These are phyloP conservation scores for Apteryx owenii DNA, from an alignment of 2,113 vertebrate species.

Conservation along the genomic window DNA sequence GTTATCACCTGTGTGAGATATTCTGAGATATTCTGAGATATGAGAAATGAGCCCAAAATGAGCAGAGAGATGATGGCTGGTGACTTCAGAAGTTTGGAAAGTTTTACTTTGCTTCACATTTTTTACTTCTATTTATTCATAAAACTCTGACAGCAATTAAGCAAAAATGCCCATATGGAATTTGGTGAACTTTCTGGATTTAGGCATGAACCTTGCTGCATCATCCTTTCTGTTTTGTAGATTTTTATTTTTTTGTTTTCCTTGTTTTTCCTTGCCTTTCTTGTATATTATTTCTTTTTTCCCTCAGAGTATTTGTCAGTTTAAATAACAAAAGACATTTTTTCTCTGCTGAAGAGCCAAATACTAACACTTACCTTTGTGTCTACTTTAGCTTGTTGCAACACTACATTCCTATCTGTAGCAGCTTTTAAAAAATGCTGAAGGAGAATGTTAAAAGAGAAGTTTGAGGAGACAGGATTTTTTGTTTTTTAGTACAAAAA, in stretches of 20 bases:
- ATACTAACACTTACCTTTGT: neutral
- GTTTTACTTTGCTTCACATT: neutral
- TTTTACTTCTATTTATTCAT: neutral
- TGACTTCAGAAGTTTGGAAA: neutral
- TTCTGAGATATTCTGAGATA: neutral
- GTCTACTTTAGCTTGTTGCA: slow-evolving; percentile 26
- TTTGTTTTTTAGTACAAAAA: neutral
- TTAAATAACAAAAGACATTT: neutral
- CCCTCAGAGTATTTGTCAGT: neutral
- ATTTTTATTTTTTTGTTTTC: neutral
- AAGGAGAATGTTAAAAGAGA: neutral
- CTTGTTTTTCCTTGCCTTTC: neutral
- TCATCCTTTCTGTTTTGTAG: neutral
- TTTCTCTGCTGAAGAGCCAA: neutral
- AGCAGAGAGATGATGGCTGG: neutral
- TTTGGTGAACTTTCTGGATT: neutral
- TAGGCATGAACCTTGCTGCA: neutral
- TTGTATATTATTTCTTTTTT: neutral
- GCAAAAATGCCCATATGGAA: neutral
- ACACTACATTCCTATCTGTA: neutral
- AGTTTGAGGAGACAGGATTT: neutral
- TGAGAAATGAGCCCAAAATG: neutral
- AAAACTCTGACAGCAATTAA: neutral
- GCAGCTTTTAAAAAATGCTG: neutral
- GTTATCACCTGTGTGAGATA: neutral